phyloP scores from a whole-genome alignment of 1,140 invertebrate genomes.

The Heliconius congener region DNA sequence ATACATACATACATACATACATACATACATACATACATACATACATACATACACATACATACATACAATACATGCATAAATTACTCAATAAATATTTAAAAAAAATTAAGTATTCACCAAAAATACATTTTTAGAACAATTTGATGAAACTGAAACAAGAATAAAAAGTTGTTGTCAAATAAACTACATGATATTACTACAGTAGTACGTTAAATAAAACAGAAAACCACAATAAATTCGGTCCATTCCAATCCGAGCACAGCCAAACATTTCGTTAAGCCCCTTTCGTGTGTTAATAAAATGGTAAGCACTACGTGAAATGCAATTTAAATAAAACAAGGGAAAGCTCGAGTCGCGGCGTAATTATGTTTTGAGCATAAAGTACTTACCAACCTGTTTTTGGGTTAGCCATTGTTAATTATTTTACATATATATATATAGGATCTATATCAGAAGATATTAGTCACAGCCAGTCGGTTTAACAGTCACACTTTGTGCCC shows the following conservation, averaged over 20 bases:
- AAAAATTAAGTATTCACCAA: neutral
- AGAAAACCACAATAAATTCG: neutral
- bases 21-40: too few species aligned
- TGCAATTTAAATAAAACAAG: conserved; percentile 40
- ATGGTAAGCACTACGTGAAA: conserved; percentile 31
- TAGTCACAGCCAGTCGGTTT: too few species aligned
- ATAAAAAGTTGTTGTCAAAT: neutral
- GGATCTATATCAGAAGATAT: too few species aligned
- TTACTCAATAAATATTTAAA: too few species aligned
- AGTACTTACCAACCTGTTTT: conserved; percentile 26
- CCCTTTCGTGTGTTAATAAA: conserved; percentile 28
- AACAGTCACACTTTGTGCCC: too few species aligned
- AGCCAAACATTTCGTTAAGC: conserved; percentile 15
- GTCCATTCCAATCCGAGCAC: neutral
- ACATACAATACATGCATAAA: too few species aligned
- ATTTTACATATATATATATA: neutral
- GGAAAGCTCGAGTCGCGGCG: conserved; percentile 17
- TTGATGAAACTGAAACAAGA: neutral
- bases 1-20: too few species aligned
- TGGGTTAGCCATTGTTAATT: conserved; percentile 21
- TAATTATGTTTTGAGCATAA: conserved; percentile 37
- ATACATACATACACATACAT: too few species aligned
- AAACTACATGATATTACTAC: conserved; percentile 1
- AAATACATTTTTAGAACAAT: neutral
- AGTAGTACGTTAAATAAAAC: conserved; percentile 7